Evolutionary conservation across 2,797 vertebrate genomes (phyloP), one percentile per base, ranked within the genome.

Genomic region (Pogonophryne albipinna): DNA sequence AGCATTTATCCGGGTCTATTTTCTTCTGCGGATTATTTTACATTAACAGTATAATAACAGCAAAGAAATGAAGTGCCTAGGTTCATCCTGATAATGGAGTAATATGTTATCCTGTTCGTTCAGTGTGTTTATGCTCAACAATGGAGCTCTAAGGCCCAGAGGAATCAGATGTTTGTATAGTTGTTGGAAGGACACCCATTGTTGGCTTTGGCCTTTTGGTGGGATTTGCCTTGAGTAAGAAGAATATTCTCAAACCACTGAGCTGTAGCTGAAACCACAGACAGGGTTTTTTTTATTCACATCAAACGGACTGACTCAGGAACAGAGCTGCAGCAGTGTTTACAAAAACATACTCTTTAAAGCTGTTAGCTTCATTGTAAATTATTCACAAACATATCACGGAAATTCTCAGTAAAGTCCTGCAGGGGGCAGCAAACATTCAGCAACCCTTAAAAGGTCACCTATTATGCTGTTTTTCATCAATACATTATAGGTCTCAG

Each of bases 341-440:
- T 27, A 11, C 19, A 61, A 17, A 61, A 1, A 15, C 3, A n/a
- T 9, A 12, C 41, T 52, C 64, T 50, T 57, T 53, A 19, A n/a
- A 56, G 19, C 62, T 52, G 51, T n/a, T 38, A 0, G 15, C 38
- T 56, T 38, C 6, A 45, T 3, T 45, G 34, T 46, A 27, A 63
- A 57, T 13, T 8, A 11, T 16, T 31, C 9, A 63, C 20, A 50
- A 3, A 64, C 66, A 58, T 50, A 19, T 64, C 16, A 23, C 4
- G 71, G 66, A n/a, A 66, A 27, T 63, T 85, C 27, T 57, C 12
- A 44, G 42, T 34, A 47, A 51, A 11, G 42, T 65, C 92, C 90
- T 64, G 66, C 72, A 92, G 91, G 81, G 65, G 91, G 85, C 73
- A 83, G 78, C 69, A 87, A 50, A 68, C 10, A 0, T 4, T 47